phyloP scores from a whole-genome alignment of 2,113 vertebrate species.

The Rana temporaria region DNA sequence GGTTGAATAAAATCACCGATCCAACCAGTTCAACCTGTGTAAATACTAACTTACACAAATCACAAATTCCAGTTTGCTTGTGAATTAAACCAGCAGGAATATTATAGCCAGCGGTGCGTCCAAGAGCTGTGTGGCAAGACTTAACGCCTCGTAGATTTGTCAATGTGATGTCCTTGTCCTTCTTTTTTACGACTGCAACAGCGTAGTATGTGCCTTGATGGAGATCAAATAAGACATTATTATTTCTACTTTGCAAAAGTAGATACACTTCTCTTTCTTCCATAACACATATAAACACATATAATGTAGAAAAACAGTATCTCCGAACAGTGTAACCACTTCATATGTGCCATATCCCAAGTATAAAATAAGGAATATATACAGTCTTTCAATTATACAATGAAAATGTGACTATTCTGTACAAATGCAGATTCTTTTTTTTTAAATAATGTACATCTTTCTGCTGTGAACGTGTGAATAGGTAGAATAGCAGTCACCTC shows the following conservation, averaged over 20 bases:
- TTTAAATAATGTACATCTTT: too few relatives aligned
- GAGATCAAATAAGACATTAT: not conserved
- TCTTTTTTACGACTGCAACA: slow-evolving; percentile 83
- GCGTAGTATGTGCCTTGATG: slow-evolving; percentile 69
- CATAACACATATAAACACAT: not conserved
- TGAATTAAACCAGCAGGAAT: slow-evolving; percentile 75
- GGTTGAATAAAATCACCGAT: too few relatives aligned
- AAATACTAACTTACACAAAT: slow-evolving; percentile 73
- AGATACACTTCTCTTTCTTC: not conserved
- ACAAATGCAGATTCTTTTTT: too few relatives aligned
- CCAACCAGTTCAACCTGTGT: too few relatives aligned
- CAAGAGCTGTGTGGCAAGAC: slow-evolving; percentile 86
- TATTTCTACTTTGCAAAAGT: too few relatives aligned
- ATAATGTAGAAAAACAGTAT: not conserved
- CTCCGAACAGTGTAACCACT: too few relatives aligned
- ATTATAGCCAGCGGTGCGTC: slow-evolving; percentile 85
- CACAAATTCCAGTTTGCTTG: slow-evolving; percentile 56
- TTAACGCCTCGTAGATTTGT: slow-evolving; percentile 74
- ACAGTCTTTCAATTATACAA: too few relatives aligned
- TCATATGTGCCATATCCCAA: too few relatives aligned
- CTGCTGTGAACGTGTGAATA: too few relatives aligned
- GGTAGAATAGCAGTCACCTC: too few relatives aligned
- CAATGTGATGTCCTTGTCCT: slow-evolving; percentile 62
- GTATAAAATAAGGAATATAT: too few relatives aligned
- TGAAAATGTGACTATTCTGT: too few relatives aligned